Percentiles rank a stretch among this genome's conserved stretches.
Evolutionary conservation across 2,888 invertebrate species (phyloP).

Genomic region (Chloromyia formosa): DNA sequence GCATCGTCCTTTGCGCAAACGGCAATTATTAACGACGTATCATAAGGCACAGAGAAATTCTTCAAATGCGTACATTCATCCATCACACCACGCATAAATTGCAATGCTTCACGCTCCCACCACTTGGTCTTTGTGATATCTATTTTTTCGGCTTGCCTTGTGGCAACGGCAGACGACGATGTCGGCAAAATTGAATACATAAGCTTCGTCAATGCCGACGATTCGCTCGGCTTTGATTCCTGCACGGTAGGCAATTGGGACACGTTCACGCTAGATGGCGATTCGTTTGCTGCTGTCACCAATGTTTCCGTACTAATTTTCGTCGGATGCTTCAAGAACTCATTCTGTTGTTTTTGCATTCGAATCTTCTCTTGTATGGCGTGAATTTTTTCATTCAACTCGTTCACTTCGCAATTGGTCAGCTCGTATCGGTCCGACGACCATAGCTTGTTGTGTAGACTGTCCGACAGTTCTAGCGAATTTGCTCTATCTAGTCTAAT

Average conservation of each 20-base stretch:
- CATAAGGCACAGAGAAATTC: conserved; percentile 88
- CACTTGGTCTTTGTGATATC: conserved; percentile 72
- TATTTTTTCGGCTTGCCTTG: conserved; percentile 59
- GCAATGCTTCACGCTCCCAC: conserved; percentile 81
- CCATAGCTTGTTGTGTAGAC: conserved; percentile 64
- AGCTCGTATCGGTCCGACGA: conserved; percentile 65
- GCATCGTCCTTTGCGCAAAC: conserved; percentile 90
- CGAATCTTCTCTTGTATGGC: conserved; percentile 44
- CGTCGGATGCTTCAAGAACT: conserved; percentile 28
- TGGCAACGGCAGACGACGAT: conserved; percentile 21
- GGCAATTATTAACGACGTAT: conserved; percentile 89
- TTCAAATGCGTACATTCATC: conserved; percentile 97
- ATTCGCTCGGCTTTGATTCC: conserved; percentile 16
- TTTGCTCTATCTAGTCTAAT: conserved; percentile 53
- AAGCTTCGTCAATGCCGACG: conserved; percentile 59
- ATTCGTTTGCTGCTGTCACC: conserved; percentile 5
- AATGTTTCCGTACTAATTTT: conserved; percentile 26
- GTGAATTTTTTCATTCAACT: conserved; percentile 63
- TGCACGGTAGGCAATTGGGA: neutral
- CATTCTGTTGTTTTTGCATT: conserved; percentile 27
- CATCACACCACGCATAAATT: conserved; percentile 98
- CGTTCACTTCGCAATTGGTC: conserved; percentile 65
- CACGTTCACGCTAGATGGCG: conserved; percentile 17
- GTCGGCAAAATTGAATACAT: conserved; percentile 60
- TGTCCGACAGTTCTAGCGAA: conserved; percentile 64